Conservation (phyloP, 1,140 invertebrate genomes). For the Bombus confusus region DNA sequence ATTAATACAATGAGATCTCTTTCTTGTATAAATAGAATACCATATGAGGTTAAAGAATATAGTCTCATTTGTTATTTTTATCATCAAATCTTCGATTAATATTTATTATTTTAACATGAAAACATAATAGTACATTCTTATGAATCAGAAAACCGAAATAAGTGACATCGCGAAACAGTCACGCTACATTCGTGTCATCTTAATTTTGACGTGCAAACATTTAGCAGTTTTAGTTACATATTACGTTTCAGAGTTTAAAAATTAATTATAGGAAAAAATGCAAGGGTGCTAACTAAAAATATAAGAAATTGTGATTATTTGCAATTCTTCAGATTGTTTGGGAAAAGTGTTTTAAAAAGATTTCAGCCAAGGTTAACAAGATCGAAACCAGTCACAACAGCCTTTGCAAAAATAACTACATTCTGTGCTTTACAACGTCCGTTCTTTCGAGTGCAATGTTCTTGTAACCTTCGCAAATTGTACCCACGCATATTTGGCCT, state of each 20-base stretch:
- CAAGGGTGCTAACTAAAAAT: neutral
- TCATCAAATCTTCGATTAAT: neutral
- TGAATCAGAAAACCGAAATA: constrained; percentile 42
- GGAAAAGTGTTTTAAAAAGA: constrained; percentile 37
- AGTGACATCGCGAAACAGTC: neutral
- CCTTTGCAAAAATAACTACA: constrained; percentile 61
- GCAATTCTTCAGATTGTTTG: constrained; percentile 14
- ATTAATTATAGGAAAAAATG: neutral
- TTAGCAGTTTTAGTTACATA: neutral
- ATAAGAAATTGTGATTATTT: neutral
- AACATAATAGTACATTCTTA: neutral
- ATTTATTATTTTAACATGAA: neutral
- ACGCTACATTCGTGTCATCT: neutral
- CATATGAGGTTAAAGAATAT: neutral
- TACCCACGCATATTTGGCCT: constrained; percentile 46
- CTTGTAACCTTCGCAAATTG: constrained; percentile 61
- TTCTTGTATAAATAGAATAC: neutral
- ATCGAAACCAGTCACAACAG: constrained; percentile 39
- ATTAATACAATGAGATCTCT: neutral
- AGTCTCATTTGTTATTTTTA: neutral
- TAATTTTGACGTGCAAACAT: neutral
- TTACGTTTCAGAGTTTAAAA: constrained; percentile 5
- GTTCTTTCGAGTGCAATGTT: constrained; percentile 59
- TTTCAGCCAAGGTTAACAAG: constrained; percentile 52
- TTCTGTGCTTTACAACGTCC: constrained; percentile 40